Evolutionary conservation across 2,888 invertebrate species (phyloP).

Genomic region (Lydus trimaculatus): DNA sequence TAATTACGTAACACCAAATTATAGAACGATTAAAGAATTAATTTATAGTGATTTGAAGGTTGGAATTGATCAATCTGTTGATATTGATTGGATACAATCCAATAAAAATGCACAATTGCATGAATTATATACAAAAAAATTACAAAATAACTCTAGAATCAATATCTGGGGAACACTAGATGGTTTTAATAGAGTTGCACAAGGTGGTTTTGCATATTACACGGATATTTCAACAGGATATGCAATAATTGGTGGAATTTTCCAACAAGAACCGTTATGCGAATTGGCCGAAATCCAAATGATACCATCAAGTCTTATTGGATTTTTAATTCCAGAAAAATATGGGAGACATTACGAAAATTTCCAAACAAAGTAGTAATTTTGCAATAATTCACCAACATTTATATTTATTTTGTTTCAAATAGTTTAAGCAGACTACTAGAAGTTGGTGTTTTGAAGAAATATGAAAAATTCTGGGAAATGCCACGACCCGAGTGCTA

Average conservation of each 20-base stretch:
- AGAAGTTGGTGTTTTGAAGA: slow-evolving; percentile 30
- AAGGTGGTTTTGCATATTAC: slow-evolving; percentile 63
- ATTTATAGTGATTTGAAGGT: slow-evolving; percentile 60
- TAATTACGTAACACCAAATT: slow-evolving; percentile 61
- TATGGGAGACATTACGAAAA: slow-evolving; percentile 44
- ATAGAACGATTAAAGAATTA: slow-evolving; percentile 61
- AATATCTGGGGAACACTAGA: slow-evolving; percentile 31
- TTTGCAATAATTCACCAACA: background rate
- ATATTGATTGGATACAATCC: background rate
- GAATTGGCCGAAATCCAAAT: slow-evolving; percentile 52
- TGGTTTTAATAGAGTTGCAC: slow-evolving; percentile 56
- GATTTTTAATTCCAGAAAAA: slow-evolving; percentile 52
- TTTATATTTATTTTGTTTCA: slow-evolving; percentile 28
- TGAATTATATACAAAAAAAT: background rate
- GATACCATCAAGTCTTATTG: slow-evolving; percentile 36
- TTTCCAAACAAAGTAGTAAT: slow-evolving; percentile 37
- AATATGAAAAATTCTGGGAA: slow-evolving; percentile 28
- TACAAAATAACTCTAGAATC: background rate
- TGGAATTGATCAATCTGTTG: slow-evolving; percentile 54
- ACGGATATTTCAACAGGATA: slow-evolving; percentile 60
- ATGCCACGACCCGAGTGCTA: slow-evolving; percentile 32
- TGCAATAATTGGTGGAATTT: slow-evolving; percentile 46
- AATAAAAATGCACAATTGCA: slow-evolving; percentile 31
- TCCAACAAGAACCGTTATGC: slow-evolving; percentile 59
- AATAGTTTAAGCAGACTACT: slow-evolving; percentile 44